These are phyloP conservation scores for Platanista minor DNA, from an alignment of 2,113 vertebrate species.

Conservation along the genomic window DNA sequence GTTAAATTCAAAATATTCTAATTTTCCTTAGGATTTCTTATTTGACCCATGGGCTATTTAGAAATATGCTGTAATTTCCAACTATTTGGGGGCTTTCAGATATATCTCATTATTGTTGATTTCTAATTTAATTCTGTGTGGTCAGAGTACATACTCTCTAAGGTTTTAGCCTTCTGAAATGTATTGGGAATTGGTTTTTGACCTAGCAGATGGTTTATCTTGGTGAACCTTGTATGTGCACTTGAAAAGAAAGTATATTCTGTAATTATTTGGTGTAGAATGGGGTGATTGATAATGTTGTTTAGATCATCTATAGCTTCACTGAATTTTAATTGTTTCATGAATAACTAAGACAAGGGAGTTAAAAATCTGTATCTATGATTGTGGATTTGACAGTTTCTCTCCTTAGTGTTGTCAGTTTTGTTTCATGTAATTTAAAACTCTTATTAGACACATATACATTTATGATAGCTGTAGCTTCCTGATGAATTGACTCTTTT, in stretches of 20 bases:
- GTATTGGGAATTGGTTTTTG: background rate
- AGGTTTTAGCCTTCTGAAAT: background rate
- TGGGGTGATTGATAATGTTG: background rate
- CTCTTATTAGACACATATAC: background rate
- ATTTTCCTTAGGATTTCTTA: background rate
- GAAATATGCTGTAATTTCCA: background rate
- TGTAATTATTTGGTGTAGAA: background rate
- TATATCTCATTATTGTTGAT: background rate
- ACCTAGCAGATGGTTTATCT: background rate
- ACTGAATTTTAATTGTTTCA: background rate
- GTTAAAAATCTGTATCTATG: background rate
- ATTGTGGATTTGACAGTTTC: background rate
- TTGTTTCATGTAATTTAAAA: constrained; percentile 7
- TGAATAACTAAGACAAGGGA: background rate
- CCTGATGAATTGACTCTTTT: background rate
- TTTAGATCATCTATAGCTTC: background rate
- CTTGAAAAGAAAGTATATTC: background rate
- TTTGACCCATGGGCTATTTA: background rate
- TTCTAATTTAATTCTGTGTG: background rate
- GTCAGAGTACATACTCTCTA: background rate
- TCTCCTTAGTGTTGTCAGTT: background rate
- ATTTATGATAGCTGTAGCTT: background rate
- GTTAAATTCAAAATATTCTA: background rate
- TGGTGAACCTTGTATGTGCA: background rate
- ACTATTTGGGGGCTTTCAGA: background rate